Evolutionary conservation across 2,797 vertebrate species (phyloP).

Genomic region (Centropyge bicolor): DNA sequence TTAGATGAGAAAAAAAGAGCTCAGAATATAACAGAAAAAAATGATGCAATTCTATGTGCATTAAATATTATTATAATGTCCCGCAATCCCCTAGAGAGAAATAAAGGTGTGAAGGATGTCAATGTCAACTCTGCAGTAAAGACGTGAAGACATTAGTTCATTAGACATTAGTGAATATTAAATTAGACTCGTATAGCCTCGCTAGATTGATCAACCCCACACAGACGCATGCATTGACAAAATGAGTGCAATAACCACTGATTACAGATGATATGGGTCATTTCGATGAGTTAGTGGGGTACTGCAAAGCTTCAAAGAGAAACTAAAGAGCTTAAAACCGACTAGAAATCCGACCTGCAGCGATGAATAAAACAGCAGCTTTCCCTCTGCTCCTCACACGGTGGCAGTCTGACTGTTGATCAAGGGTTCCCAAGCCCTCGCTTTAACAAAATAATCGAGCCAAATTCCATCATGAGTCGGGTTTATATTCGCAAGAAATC

Average conservation of each 20-base stretch:
- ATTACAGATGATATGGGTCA: neutral
- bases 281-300: constrained; percentile 1
- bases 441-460: neutral
- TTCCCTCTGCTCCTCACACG: constrained; percentile 70
- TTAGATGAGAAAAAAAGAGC: neutral
- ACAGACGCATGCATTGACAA: neutral
- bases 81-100: neutral
- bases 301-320: neutral
- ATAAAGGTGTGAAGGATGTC: neutral
- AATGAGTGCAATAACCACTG: neutral
- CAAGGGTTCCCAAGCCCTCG: constrained; percentile 6
- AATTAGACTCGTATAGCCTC: constrained; percentile 20
- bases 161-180: constrained; percentile 17
- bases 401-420: constrained; percentile 73
- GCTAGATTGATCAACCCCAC: constrained; percentile 12
- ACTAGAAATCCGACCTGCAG: constrained; percentile 43
- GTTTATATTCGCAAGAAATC: neutral
- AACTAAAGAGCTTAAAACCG: constrained; percentile 26
- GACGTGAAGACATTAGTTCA: neutral
- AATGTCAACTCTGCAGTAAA: constrained; percentile 7
- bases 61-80: neutral
- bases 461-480: neutral
- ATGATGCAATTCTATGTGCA: neutral
- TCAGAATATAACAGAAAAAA: neutral
- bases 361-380: constrained; percentile 54